Conservation (phyloP, 2,113 vertebrate species). For the Okapia johnstoni region DNA sequence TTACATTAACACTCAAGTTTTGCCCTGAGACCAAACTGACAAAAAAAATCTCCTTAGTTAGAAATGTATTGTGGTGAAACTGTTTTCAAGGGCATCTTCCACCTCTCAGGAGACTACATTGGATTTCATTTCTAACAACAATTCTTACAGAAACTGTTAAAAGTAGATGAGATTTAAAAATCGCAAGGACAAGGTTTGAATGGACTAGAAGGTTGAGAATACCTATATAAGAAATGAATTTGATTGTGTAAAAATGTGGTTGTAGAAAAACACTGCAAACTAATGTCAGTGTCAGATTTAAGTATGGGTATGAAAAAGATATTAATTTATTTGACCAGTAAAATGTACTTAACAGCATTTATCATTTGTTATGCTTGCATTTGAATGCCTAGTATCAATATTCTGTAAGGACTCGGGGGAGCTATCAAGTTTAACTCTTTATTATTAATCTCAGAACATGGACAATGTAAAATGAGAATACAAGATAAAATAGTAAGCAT, state of each 20-base stretch:
- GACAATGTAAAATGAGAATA: neutral
- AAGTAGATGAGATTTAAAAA: constrained; percentile 26
- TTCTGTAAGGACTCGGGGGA: neutral
- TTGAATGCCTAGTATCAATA: neutral
- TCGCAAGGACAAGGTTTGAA: neutral
- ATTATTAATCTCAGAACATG: neutral
- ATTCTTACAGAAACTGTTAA: constrained; percentile 10
- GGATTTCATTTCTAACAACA: constrained; percentile 46
- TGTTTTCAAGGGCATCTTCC: constrained; percentile 30
- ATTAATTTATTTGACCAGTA: neutral
- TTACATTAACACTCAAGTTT: constrained; percentile 36
- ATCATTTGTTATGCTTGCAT: neutral
- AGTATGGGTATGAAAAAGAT: neutral
- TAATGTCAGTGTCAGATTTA: neutral
- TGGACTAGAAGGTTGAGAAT: neutral
- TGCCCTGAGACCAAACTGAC: constrained; percentile 29
- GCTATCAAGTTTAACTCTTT: neutral
- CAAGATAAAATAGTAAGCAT: neutral
- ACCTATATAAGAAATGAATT: neutral
- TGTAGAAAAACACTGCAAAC: neutral
- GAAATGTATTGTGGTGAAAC: constrained; percentile 16
- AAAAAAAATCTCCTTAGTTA: constrained; percentile 31
- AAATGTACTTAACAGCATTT: neutral
- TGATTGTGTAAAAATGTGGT: neutral
- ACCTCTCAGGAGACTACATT: neutral